Percentiles rank a stretch among this genome's conserved stretches.
phyloP scores from a whole-genome alignment of 2,797 vertebrate species.

The Manis crassicaudata region DNA sequence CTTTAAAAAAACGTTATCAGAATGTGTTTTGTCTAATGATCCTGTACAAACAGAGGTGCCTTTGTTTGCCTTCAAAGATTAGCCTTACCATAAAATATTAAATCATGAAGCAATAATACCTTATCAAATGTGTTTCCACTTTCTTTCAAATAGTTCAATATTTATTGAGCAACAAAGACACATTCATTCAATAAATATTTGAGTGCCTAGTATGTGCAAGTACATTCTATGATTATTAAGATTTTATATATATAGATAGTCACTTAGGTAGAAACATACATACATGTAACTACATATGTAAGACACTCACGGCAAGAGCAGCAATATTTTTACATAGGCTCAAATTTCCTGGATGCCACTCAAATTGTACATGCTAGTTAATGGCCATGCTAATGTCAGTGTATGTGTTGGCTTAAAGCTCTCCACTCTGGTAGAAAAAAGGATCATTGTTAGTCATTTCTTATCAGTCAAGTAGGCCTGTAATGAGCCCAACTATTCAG shows the following conservation, averaged over 20 bases:
- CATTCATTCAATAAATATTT: neutral
- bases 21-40: neutral
- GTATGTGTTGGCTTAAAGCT: neutral
- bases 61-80: slow-evolving; percentile 25
- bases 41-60: neutral
- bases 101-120: neutral
- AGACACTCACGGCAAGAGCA: neutral
- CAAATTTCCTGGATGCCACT: neutral
- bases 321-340: neutral
- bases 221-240: neutral
- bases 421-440: neutral
- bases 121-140: slow-evolving; percentile 3
- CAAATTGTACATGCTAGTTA: neutral
- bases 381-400: too few relatives aligned
- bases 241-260: neutral
- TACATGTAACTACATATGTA: neutral
- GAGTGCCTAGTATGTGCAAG: neutral
- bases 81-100: slow-evolving; percentile 17
- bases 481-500: neutral
- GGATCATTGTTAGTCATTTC: neutral
- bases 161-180: neutral
- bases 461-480: neutral
- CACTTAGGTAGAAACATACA: neutral
- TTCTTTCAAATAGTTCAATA: slow-evolving; percentile 5
- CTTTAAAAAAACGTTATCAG: neutral